A percentile compares a stretch with the other conserved stretches of the same genome.
Conservation (phyloP, 2,797 vertebrate genomes). For the Strix occidentalis region DNA sequence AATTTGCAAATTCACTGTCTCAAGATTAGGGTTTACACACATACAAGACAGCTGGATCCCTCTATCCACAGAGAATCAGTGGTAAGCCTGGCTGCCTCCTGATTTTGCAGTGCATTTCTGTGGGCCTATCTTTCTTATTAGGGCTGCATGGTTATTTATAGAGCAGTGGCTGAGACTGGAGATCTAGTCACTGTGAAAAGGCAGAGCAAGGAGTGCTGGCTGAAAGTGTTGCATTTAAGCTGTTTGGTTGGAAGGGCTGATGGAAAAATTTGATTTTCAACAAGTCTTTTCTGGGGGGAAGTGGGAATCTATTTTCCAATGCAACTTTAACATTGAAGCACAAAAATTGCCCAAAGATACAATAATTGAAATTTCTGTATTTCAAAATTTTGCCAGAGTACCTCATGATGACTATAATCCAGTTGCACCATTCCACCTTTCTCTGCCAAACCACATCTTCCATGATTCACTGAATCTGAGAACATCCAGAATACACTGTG, state of each 20-base stretch:
- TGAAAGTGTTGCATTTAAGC: background rate
- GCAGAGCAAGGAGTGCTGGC: background rate
- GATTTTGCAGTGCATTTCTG: background rate
- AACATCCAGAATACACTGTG: background rate
- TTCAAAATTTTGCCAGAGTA: background rate
- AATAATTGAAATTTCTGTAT: background rate
- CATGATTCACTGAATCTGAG: background rate
- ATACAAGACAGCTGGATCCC: background rate
- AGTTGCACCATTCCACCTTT: background rate
- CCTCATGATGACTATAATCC: background rate
- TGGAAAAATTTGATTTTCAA: background rate
- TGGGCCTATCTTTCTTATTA: background rate
- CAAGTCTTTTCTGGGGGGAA: rapidly evolving
- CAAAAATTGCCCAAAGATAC: background rate
- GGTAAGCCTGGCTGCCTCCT: background rate
- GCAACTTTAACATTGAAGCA: background rate
- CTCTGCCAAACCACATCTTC: background rate
- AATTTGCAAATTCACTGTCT: background rate
- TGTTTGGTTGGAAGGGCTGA: background rate
- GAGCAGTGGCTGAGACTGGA: background rate
- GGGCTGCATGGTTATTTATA: background rate
- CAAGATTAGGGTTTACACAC: background rate
- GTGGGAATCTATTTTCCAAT: background rate
- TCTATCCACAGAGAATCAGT: background rate
- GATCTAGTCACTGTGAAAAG: background rate